phyloP scores from a whole-genome alignment of 2,113 vertebrate genomes.

The Aphelocoma coerulescens region DNA sequence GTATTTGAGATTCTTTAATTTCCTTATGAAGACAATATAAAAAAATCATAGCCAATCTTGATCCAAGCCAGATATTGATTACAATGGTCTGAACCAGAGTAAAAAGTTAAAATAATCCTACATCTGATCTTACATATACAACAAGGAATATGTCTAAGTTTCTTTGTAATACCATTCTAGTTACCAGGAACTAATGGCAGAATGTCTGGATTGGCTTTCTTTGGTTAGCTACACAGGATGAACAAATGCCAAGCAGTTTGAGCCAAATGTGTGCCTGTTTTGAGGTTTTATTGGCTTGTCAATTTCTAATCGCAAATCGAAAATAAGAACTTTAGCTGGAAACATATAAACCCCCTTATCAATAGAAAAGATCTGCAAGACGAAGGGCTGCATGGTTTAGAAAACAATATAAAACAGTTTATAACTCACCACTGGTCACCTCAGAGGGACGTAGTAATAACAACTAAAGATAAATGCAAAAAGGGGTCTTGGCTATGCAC shows the following conservation, averaged over 20 bases:
- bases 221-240: not conserved
- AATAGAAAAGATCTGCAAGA: not conserved
- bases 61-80: not conserved
- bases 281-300: not conserved
- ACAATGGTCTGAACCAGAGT: not conserved
- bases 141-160: not conserved
- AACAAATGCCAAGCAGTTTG: not conserved
- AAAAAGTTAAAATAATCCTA: not conserved
- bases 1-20: constrained; percentile 13
- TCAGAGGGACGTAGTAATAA: not conserved
- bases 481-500: not conserved
- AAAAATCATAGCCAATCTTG: not conserved
- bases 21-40: not conserved
- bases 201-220: not conserved
- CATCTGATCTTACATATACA: not conserved
- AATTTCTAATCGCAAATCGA: not conserved
- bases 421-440: not conserved
- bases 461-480: not conserved
- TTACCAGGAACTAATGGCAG: not conserved
- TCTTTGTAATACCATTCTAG: not conserved
- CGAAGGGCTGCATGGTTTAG: not conserved
- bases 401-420: constrained; percentile 5
- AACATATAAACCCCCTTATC: not conserved
- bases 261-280: not conserved
- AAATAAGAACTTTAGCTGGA: not conserved